Percentiles rank a stretch among this genome's conserved stretches.
Conservation (phyloP, 2,888 invertebrate species). For the Microdon myrmicae region DNA sequence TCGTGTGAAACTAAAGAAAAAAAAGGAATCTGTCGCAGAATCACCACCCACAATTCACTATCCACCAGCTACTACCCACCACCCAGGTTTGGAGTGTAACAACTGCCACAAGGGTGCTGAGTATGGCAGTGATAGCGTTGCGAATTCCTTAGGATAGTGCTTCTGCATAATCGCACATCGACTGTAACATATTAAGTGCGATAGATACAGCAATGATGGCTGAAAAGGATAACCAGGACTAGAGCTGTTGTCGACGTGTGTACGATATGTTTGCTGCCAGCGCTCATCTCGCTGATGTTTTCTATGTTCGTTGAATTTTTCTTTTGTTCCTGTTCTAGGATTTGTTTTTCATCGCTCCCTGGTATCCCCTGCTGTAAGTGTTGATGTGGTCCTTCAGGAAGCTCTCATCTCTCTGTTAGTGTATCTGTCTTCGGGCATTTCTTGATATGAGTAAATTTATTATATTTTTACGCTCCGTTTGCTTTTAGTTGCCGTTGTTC, state of each 20-base stretch:
- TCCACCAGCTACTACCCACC: no score
- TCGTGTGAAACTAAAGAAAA: constrained; percentile 13
- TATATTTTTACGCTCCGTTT: constrained; percentile 48
- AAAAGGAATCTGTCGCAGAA: constrained; percentile 28
- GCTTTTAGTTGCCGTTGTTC: constrained; percentile 41
- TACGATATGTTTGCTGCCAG: constrained; percentile 33
- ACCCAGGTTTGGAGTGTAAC: constrained; percentile 45
- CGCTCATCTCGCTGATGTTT: constrained; percentile 48
- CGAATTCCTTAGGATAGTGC: constrained; percentile 39
- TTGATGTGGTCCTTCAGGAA: background rate
- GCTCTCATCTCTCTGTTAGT: background rate
- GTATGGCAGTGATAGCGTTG: constrained; percentile 50
- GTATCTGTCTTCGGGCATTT: constrained; percentile 23
- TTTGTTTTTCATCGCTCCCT: no score
- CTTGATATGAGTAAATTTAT: constrained; percentile 48
- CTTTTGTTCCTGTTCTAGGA: constrained; percentile 14
- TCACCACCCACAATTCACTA: constrained; percentile 34
- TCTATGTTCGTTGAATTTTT: constrained; percentile 14
- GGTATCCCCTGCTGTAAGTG: background rate
- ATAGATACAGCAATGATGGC: constrained; percentile 11
- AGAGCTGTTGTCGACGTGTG: constrained; percentile 21
- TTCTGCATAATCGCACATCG: constrained; percentile 38
- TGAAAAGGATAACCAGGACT: constrained; percentile 15
- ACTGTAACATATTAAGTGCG: constrained; percentile 19
- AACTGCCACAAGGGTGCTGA: constrained; percentile 49